phyloP scores from a whole-genome alignment of 1,140 invertebrate species.

The Amyelois transitella region DNA sequence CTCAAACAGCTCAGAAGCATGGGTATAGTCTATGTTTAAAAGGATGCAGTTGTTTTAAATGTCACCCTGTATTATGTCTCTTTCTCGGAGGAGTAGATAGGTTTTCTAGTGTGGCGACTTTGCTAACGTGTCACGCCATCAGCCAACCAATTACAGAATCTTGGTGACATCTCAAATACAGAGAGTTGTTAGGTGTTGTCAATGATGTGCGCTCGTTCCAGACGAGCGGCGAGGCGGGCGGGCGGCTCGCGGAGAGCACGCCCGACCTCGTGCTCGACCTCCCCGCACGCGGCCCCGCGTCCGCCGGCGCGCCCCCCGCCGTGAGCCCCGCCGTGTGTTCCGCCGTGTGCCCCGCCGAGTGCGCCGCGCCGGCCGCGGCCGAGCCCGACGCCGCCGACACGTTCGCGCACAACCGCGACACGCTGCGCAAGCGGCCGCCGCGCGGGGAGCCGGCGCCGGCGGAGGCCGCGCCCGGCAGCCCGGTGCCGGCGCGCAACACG shows the following conservation, averaged over 20 bases:
- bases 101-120: too few species aligned
- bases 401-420: not conserved
- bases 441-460: not conserved
- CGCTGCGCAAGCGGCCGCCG: not conserved
- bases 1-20: too few species aligned
- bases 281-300: conserved; percentile 7
- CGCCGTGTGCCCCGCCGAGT: not conserved
- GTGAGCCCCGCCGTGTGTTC: not conserved
- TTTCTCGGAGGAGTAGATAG: too few species aligned
- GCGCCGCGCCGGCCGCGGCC: not conserved
- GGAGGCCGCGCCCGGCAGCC: conserved; percentile 38
- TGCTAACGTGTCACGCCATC: too few species aligned
- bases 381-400: conserved; percentile 12
- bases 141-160: too few species aligned
- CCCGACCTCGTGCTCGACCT: conserved; percentile 92
- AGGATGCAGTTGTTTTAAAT: too few species aligned
- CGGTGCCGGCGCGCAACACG: conserved; percentile 75
- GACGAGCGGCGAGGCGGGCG: conserved; percentile 74
- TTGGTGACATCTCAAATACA: too few species aligned
- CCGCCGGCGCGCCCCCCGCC: conserved; percentile 3
- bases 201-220: too few species aligned
- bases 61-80: too few species aligned
- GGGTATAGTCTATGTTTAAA: too few species aligned
- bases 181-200: too few species aligned
- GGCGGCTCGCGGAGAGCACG: conserved; percentile 64